phyloP scores from a whole-genome alignment of 2,113 vertebrate species.

The Dipodomys merriami region DNA sequence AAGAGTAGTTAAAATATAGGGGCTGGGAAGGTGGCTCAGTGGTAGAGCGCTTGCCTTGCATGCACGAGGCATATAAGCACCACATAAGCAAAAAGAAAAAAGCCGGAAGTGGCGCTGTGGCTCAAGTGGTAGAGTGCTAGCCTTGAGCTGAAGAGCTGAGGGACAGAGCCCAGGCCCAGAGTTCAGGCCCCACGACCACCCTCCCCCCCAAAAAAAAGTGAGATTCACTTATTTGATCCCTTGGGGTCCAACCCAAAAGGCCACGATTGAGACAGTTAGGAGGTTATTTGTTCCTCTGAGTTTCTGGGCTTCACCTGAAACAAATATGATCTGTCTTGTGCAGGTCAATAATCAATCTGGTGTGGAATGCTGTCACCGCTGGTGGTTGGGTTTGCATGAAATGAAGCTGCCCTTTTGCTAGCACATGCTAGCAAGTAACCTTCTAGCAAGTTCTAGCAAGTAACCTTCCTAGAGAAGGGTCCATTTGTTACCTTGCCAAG shows the following conservation, averaged over 20 bases:
- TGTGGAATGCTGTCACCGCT: background rate
- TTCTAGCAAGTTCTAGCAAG: background rate
- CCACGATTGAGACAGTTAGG: background rate
- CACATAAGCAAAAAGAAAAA: too few relatives aligned
- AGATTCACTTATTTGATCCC: background rate
- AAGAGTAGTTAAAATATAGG: background rate
- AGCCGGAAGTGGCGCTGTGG: too few relatives aligned
- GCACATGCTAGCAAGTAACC: background rate
- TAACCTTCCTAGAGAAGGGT: conserved; percentile 9
- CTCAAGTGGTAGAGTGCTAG: too few relatives aligned
- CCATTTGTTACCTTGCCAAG: background rate
- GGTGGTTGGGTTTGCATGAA: background rate
- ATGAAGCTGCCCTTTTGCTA: background rate
- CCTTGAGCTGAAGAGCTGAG: too few relatives aligned
- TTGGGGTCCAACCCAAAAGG: background rate
- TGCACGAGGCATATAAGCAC: too few relatives aligned
- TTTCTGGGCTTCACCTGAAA: conserved; percentile 10
- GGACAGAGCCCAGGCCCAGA: too few relatives aligned
- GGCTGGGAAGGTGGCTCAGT: too few relatives aligned
- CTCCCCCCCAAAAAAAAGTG: background rate
- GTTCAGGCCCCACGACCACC: too few relatives aligned
- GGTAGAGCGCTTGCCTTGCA: too few relatives aligned
- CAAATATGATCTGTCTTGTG: background rate
- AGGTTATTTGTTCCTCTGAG: background rate
- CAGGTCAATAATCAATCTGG: background rate